Evolutionary conservation across 2,888 invertebrate genomes (phyloP).

Genomic region (Glyphotaelius pellucidus): DNA sequence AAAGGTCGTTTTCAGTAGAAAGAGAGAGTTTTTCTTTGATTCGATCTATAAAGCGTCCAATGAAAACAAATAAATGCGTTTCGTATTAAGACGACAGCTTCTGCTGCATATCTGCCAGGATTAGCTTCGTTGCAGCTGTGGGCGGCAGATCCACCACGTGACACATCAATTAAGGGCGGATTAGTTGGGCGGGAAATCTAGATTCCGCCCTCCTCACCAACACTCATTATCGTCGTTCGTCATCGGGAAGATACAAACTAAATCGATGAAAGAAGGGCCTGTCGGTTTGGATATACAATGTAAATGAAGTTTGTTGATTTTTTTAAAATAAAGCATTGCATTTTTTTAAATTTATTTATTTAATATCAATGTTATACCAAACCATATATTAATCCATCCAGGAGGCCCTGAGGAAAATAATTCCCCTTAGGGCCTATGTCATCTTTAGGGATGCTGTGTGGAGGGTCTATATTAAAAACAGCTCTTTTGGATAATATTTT

Average conservation of each 20-base stretch:
- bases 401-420: too few relatives aligned
- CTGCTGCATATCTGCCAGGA: slow-evolving; percentile 11
- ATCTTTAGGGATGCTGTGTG: too few relatives aligned
- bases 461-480: too few relatives aligned
- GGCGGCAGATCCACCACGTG: slow-evolving; percentile 42
- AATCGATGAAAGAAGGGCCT: not conserved
- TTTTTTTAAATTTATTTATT: too few relatives aligned
- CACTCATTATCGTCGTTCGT: slow-evolving; percentile 13
- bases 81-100: not conserved
- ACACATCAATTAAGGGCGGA: slow-evolving; percentile 63
- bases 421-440: too few relatives aligned
- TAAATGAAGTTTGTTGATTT: not conserved
- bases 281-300: not conserved
- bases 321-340: too few relatives aligned
- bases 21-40: not conserved
- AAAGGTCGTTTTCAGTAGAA: too few relatives aligned
- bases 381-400: too few relatives aligned
- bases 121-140: slow-evolving; percentile 34
- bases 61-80: not conserved
- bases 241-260: slow-evolving; percentile 2
- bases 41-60: not conserved
- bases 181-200: slow-evolving; percentile 46
- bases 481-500: too few relatives aligned
- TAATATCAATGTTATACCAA: too few relatives aligned
- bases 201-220: not conserved